A percentile compares a stretch with the other conserved stretches of the same genome.
These are phyloP conservation scores for Podarcis siculus DNA, from an alignment of 2,797 vertebrate species.

Conservation along the genomic window DNA sequence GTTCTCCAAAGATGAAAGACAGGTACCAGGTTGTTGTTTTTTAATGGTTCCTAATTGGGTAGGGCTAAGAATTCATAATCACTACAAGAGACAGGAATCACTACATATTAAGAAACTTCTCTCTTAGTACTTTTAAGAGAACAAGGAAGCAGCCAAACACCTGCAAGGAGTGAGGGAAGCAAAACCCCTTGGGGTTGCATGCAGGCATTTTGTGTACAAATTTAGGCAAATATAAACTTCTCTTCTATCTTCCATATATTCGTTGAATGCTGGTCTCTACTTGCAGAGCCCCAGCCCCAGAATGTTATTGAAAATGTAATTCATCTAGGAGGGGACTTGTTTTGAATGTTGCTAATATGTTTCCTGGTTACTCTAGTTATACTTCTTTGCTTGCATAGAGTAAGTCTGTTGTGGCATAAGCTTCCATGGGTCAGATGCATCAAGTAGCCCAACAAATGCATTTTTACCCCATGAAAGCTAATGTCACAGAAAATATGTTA, in stretches of 20 bases:
- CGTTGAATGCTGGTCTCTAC: not conserved
- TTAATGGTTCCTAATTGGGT: not conserved
- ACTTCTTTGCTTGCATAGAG: not conserved
- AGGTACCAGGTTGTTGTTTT: not conserved
- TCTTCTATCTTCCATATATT: not conserved
- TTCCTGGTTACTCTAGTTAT: slow-evolving; percentile 8
- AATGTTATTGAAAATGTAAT: slow-evolving; percentile 7
- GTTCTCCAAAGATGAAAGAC: not conserved
- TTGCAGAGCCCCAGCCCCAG: not conserved
- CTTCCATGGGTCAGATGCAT: not conserved
- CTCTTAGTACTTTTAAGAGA: not conserved
- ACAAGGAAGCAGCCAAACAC: not conserved
- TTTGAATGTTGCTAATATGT: slow-evolving; percentile 7
- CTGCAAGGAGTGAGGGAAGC: not conserved
- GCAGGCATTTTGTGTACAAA: not conserved
- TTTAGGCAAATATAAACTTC: not conserved
- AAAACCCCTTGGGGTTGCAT: not conserved
- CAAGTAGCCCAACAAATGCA: not conserved
- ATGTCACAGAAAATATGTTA: not conserved
- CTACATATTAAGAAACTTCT: not conserved
- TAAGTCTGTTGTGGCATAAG: not conserved
- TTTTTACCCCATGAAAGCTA: not conserved
- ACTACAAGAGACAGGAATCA: not conserved
- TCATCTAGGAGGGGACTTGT: not conserved
- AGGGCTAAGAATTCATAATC: not conserved